Base-by-base conservation (phyloP, 2,888 invertebrate genomes). In the Ctena decussata region DNA sequence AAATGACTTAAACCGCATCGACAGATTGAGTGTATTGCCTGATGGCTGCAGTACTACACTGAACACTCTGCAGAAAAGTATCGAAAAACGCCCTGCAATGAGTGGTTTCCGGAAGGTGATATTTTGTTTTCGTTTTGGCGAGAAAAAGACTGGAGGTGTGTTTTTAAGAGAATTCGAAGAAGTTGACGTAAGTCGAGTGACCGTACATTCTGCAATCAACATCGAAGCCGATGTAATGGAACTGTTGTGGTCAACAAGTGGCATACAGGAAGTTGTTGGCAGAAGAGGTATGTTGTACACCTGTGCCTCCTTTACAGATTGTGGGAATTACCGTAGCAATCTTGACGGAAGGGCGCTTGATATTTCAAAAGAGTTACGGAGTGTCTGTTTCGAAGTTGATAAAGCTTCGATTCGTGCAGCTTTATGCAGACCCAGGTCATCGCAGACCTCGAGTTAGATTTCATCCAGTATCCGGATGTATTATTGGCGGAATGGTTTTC, bases 51-150 rank as follows among this genome's bases (percentile, higher is more conserved):
- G 24, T 30, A 21, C 24, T 21, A 65, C 81, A 30, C 32, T 84
- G 41, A 6, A 15, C 8, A 41, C 41, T 41, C 41, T 41, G 41
- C 77, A 86, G 49, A 21, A 65, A 49, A 39, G 39, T 41, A 8
- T 86, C n/a, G 70, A 79, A 32, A 49, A n/a, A 21, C n/a, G 69
- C 69, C 24, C 18, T 5, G 32, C 27, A 37, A 32, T 35, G 18
- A 24, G 18, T 35, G 69, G 65, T 37, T 84, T 81, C 44, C 35
- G 57, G 65, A n/a, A 30, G 11, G 49, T 84, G 24, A 30, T 76
- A 24, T 87, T 87, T 77, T 84, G 86, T 60, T 87, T 84, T 76
- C 78, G 87, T 21, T 84, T 87, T 72, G 82, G 84, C n/a, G 87
- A 87, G 39, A 84, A 87, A 82, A 37, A 57, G 65, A 46, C 27